phyloP scores from a whole-genome alignment of 2,797 vertebrate genomes.

The Pantherophis vulpinus region DNA sequence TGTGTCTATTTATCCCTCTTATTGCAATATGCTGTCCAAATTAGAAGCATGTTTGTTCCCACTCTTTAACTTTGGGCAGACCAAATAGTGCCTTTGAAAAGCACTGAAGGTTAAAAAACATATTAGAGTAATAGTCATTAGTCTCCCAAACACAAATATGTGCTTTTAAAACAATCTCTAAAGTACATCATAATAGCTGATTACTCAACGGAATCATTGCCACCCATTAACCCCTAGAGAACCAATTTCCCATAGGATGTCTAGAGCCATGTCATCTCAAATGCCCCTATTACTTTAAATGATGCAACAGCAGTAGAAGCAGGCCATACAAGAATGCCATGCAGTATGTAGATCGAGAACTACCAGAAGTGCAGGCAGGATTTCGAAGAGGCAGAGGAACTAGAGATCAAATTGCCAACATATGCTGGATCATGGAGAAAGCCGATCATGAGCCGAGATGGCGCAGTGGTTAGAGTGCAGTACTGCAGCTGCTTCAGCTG shows the following conservation, averaged over 20 bases:
- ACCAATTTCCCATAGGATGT: neutral
- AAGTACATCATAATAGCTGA: slow-evolving; percentile 53
- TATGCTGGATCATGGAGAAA: too few relatives aligned
- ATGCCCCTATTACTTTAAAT: slow-evolving; percentile 43
- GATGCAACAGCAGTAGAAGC: slow-evolving; percentile 14
- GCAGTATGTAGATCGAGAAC: neutral
- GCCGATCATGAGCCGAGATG: too few relatives aligned
- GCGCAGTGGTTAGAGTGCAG: too few relatives aligned
- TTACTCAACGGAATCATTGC: slow-evolving; percentile 52
- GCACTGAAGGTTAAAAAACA: slow-evolving; percentile 62
- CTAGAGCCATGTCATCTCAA: slow-evolving; percentile 5
- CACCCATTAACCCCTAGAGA: slow-evolving; percentile 56
- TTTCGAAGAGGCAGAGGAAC: too few relatives aligned
- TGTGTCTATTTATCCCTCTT: slow-evolving; percentile 22
- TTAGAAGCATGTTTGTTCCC: slow-evolving; percentile 37
- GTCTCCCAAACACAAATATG: slow-evolving; percentile 6
- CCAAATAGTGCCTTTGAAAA: slow-evolving; percentile 43
- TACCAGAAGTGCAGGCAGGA: too few relatives aligned
- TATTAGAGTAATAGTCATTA: slow-evolving; percentile 58
- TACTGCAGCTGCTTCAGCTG: too few relatives aligned
- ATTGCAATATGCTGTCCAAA: neutral
- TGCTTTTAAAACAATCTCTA: slow-evolving; percentile 31
- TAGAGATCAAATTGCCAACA: too few relatives aligned
- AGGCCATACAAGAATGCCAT: neutral
- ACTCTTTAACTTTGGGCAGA: slow-evolving; percentile 33